These are phyloP conservation scores for Tortrix viridana DNA, from an alignment of 2,888 invertebrate genomes.

Conservation along the genomic window DNA sequence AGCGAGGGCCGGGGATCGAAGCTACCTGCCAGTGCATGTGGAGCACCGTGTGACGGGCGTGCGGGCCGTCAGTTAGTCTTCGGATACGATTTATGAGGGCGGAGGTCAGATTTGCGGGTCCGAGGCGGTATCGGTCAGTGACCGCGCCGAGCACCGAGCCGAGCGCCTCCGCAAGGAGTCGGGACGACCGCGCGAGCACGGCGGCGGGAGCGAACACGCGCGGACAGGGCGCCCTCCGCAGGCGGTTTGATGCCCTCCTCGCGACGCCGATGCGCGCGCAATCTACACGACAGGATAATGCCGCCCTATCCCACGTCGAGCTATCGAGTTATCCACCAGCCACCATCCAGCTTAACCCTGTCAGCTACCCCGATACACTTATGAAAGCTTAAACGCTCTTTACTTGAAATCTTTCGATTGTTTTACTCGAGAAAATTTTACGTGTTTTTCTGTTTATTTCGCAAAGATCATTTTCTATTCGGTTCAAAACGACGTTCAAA, in stretches of 20 bases:
- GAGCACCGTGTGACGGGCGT: constrained; percentile 39
- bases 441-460: not conserved
- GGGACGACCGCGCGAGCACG: constrained; percentile 63
- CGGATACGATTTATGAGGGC: constrained; percentile 49
- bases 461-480: not conserved
- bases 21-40: constrained; percentile 60
- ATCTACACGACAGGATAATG: constrained; percentile 68
- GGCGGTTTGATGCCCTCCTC: constrained; percentile 81
- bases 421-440: constrained; percentile 3
- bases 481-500: not conserved
- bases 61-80: constrained; percentile 39
- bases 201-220: constrained; percentile 60
- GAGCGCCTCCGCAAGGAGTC: constrained; percentile 60
- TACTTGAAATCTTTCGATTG: not conserved
- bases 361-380: constrained; percentile 52
- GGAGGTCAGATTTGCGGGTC: constrained; percentile 48
- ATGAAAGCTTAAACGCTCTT: constrained; percentile 24
- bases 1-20: constrained; percentile 57
- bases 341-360: constrained; percentile 68
- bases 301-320: constrained; percentile 78
- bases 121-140: constrained; percentile 71
- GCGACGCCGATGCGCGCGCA: constrained; percentile 81
- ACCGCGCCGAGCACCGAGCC: constrained; percentile 62
- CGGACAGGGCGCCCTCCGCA: constrained; percentile 78
- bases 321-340: constrained; percentile 78